These are phyloP conservation scores for Eupelmus urozonus DNA, from an alignment of 2,888 invertebrate species.

Conservation along the genomic window DNA sequence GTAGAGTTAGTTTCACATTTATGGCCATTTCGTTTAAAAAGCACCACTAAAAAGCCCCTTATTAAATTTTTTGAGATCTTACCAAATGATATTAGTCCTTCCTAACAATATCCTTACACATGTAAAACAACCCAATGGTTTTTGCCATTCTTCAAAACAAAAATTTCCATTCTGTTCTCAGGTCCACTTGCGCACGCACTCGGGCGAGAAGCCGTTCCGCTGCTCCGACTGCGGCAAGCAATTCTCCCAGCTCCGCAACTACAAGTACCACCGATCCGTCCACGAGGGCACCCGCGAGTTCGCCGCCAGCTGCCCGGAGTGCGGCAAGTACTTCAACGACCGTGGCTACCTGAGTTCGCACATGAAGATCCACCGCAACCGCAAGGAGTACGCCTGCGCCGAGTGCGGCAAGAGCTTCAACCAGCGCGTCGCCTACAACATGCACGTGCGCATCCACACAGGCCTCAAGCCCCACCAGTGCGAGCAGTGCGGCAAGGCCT, in stretches of 20 bases:
- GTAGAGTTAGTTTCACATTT: no score
- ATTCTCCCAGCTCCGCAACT: conserved; percentile 90
- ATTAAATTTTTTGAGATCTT: no score
- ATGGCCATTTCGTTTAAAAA: no score
- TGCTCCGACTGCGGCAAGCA: conserved; percentile 89
- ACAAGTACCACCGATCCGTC: conserved; percentile 88
- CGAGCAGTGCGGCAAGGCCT: conserved; percentile 87
- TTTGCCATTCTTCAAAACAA: not conserved
- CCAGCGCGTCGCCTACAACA: conserved; percentile 88
- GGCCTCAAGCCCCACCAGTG: conserved; percentile 89
- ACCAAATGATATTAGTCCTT: no score
- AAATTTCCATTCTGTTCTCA: no score
- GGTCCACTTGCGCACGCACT: conserved; percentile 76
- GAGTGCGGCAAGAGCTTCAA: conserved; percentile 91
- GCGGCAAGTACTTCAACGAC: conserved; percentile 91
- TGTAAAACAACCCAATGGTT: no score
- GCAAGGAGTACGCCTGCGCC: conserved; percentile 89
- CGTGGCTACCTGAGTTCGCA: conserved; percentile 90
- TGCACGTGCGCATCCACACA: conserved; percentile 91
- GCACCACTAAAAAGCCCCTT: no score
- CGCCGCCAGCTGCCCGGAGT: conserved; percentile 86
- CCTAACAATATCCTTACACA: no score
- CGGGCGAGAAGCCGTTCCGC: conserved; percentile 81
- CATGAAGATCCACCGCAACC: conserved; percentile 90
- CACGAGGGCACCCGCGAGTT: conserved; percentile 91